Conservation (phyloP, 2,113 vertebrate genomes). For the Proterorhinus semilunaris region DNA sequence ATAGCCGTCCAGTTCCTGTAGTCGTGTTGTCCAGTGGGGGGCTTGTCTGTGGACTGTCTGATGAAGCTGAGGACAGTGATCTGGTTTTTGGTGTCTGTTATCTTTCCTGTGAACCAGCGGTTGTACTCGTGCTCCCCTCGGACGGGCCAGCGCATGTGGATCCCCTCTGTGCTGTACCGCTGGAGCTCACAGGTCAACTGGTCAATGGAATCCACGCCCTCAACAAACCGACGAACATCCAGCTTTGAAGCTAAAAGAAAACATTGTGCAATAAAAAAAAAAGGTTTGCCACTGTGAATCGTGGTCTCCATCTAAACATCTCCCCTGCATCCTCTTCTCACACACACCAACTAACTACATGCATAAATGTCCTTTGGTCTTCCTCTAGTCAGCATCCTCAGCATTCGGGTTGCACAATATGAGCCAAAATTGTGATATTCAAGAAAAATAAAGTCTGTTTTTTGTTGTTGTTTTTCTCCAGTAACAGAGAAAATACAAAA, state of each 20-base stretch:
- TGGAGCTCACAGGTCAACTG: slow-evolving; percentile 70
- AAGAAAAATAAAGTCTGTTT: too few relatives aligned
- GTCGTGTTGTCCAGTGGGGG: slow-evolving; percentile 29
- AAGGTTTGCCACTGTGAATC: background rate
- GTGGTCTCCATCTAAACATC: background rate
- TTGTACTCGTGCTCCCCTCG: slow-evolving; percentile 39
- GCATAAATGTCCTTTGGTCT: too few relatives aligned
- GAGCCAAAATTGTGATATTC: too few relatives aligned
- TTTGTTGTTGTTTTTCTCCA: too few relatives aligned
- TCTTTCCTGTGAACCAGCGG: slow-evolving; percentile 69
- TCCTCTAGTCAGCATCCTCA: too few relatives aligned
- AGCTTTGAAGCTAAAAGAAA: slow-evolving; percentile 58
- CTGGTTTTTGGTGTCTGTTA: slow-evolving; percentile 57
- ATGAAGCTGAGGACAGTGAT: slow-evolving; percentile 67
- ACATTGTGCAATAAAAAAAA: background rate
- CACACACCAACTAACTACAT: too few relatives aligned
- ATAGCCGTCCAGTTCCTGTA: slow-evolving; percentile 42
- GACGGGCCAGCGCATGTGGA: slow-evolving; percentile 70
- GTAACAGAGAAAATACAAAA: too few relatives aligned
- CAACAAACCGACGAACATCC: slow-evolving; percentile 59
- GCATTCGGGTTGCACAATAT: too few relatives aligned
- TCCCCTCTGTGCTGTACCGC: slow-evolving; percentile 64
- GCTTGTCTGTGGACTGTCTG: slow-evolving; percentile 50
- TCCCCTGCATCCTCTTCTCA: background rate
- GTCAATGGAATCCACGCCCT: slow-evolving; percentile 31